Evolutionary conservation across 2,113 vertebrate species (phyloP), one percentile per base, ranked within the genome.

Genomic region (Parus major): DNA sequence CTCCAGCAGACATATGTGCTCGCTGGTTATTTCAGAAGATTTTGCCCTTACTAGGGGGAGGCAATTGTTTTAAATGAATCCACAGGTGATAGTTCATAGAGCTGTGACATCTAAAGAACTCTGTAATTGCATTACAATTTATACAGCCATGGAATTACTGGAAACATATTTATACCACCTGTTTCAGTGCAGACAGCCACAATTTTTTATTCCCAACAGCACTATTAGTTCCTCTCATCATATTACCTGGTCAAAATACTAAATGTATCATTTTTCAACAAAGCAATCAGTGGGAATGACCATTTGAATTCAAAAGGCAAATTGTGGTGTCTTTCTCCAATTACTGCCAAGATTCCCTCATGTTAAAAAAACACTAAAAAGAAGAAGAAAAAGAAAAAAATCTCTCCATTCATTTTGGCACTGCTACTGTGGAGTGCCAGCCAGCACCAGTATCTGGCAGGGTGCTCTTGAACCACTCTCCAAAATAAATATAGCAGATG

Each of bases 121-220:
- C 64, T 60, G 12, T 86, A 91, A 93, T 87, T 89, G 53, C 35
- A 68, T 79, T 92, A 82, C 63, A 85, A 85, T 85, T 84, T 94
- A 85, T 79, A 78, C 44, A 36, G 41, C 19, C 65, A 70, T 76
- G 36, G 47, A 91, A 89, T 95, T 95, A 88, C 83, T 95, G 86
- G 84, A 95, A 93, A 85, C 82, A 76, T 83, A 88, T 78, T 96
- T 95, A 82, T 91, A 92, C 64, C 72, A 88, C 91, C 57, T 95
- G 84, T 84, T 77, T 79, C 75, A 66, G 55, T 68, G 18, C 50
- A 95, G 89, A 75, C 52, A 73, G 33, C 6, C 71, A 70, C 23
- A 47, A 41, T 46, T 81, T 92, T 78, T 90, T 42, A 79, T 72
- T 88, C 94, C 56, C 47, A 49, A 25, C 44, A 84, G 77, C 24